Evolutionary conservation across 2,797 vertebrate genomes (phyloP), one percentile per base, ranked within the genome.

Genomic region (Sus cebifrons): DNA sequence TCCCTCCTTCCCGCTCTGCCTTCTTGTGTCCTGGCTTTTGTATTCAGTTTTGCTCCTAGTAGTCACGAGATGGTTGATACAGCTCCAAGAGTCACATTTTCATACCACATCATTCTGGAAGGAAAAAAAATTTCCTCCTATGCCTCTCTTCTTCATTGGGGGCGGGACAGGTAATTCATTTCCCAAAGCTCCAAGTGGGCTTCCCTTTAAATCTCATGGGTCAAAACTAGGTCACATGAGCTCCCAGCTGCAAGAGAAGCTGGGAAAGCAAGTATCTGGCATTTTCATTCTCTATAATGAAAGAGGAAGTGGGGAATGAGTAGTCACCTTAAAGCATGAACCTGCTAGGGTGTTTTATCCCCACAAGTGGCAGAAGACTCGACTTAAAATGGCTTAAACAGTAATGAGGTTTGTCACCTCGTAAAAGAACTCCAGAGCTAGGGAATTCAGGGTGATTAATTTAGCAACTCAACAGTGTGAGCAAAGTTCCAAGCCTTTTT

Each of bases 361-460:
- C 86, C 32, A 16, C 32, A 54, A 67, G 25, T 54, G 44, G 64
- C 58, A 75, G 40, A 78, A 91, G 27, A 56, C 15, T 82, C 25
- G 6, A 68, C 73, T 88, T 64, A 78, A 91, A 89, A 65, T 82
- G 64, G 32, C 83, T 82, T 70, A 40, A 85, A 77, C 18, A 77
- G 56, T 68, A 81, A 44, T 64, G 64, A 49, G 17, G 14, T 81
- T 91, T 74, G 23, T 89, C 73, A 91, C 89, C n/a, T 94, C 58
- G 52, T 65, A 86, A 67, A 65, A 77, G 40, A 89, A 91, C 56
- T 73, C 77, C 64, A 88, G 71, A 83, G 54, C 78, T 91, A 18
- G 23, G 49, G 67, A 89, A 86, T 94, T 74, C 79, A 49, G 79
- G 54, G 74, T 79, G 67, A 60, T 64, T 85, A 89, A 94, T 52